Evolutionary conservation across 2,888 invertebrate species (phyloP).

Genomic region (Lacanobia wlatinum): DNA sequence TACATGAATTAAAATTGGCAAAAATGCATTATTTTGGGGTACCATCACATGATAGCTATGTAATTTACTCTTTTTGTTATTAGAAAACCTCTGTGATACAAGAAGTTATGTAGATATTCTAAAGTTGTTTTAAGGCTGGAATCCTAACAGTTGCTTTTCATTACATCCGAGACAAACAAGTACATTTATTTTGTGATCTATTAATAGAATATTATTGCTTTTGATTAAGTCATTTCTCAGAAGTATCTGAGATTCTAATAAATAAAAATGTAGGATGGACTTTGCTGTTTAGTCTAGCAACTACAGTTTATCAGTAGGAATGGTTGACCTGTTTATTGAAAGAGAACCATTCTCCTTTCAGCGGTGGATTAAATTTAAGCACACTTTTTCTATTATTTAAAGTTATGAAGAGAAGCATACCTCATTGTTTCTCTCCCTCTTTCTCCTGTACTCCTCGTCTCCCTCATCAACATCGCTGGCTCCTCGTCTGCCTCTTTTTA

Average conservation of each 20-base stretch:
- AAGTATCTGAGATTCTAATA: neutral
- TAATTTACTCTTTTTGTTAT: too few species aligned
- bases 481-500: slow-evolving; percentile 81
- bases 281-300: neutral
- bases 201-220: neutral
- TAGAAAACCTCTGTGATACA: too few species aligned
- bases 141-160: neutral
- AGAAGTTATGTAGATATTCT: too few species aligned
- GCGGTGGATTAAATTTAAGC: neutral
- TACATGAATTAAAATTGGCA: neutral
- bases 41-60: neutral
- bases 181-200: neutral
- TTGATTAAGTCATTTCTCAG: neutral
- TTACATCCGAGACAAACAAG: neutral
- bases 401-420: slow-evolving; percentile 80
- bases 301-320: neutral
- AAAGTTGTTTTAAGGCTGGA: neutral
- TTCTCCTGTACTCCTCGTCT: slow-evolving; percentile 93
- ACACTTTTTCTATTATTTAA: neutral
- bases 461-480: slow-evolving; percentile 92
- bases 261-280: neutral
- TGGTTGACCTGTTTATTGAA: neutral
- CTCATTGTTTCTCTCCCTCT: slow-evolving; percentile 95
- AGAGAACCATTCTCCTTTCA: neutral
- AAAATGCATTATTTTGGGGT: neutral